Evolutionary conservation across 1,140 invertebrate genomes (phyloP), one percentile per base, ranked within the genome.

Genomic region (Caerostris extrusa): DNA sequence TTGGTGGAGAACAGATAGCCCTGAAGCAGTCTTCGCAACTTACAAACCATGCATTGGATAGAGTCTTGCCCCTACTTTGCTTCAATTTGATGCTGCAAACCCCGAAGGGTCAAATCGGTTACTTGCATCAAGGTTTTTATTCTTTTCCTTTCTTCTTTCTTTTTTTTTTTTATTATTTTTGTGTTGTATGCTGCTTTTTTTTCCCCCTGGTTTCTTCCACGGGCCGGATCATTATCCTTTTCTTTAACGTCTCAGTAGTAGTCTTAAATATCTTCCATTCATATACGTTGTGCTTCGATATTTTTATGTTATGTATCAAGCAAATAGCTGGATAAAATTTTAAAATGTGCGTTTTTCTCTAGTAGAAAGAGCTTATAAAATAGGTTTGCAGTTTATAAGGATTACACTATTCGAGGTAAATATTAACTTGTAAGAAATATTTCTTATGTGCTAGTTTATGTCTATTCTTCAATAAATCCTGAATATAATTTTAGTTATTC

Each of bases 51-150:
- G 34, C 8, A 34, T 34, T 50, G 69, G 34, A 71, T 34, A 19
- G 7, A 57, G 53, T 14, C n/a, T 34, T 85, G 88, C 7, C 85
- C 34, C 57, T 90, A 57, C 67, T 60, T 17, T 60, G 88, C 88
- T 71, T 90, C 88, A 69, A 90, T 90, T 90, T 90, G 34, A 90
- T 87, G 88, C 8, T 7, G 10, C 19, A 71, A 57, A 55, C 61
- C 67, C 88, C 10, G 53, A 19, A 34, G 88, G 61, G 67, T 90
- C 67, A 90, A 90, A 90, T 90, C 88, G 67, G 88, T 90, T 71
- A 90, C 85, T 71, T 87, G 56, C 67, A 90, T 69, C 88, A 55
- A 50, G n/a, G 53, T 14, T n/a, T 12, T 90, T 88, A 19, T 88
- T 61, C 86, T n/a, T 61, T 19, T 34, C 3, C 4, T n/a, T 71